Evolutionary conservation across 64 coral and sea anemone species (phyloP).

Genomic region (Montipora sp.): DNA sequence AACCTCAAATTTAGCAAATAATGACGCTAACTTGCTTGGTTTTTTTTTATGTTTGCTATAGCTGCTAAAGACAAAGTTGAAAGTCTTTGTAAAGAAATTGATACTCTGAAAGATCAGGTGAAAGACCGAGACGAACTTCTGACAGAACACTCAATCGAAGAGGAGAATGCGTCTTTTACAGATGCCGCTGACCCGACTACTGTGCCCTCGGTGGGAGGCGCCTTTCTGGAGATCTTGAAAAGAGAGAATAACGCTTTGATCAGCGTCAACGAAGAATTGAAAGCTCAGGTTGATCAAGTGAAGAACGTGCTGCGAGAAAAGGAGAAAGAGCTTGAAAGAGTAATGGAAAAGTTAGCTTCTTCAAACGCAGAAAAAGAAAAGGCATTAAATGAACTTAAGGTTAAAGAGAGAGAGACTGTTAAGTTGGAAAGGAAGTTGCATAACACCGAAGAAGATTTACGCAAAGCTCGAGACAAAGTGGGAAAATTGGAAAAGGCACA

Average conservation of each 20-base stretch:
- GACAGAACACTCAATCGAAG: neutral
- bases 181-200: neutral
- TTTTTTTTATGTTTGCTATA: neutral
- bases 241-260: constrained; percentile 70
- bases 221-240: constrained; percentile 67
- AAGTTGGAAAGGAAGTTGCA: constrained; percentile 26
- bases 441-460: constrained; percentile 29
- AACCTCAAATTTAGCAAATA: neutral
- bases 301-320: constrained; percentile 59
- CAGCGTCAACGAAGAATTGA: constrained; percentile 58
- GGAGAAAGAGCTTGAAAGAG: constrained; percentile 64
- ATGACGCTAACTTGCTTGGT: neutral
- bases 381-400: constrained; percentile 1
- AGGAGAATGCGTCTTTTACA: constrained; percentile 16
- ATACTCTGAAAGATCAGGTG: constrained; percentile 21
- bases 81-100: constrained; percentile 49
- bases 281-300: constrained; percentile 45
- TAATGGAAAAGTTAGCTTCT: constrained; percentile 8
- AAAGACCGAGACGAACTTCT: constrained; percentile 30
- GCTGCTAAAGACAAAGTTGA: constrained; percentile 41
- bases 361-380: neutral
- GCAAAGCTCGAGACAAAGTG: neutral
- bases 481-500: constrained; percentile 18
- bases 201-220: neutral
- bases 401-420: constrained; percentile 9